Conservation (phyloP, 2,888 invertebrate genomes). For the Stramonita haemastoma region DNA sequence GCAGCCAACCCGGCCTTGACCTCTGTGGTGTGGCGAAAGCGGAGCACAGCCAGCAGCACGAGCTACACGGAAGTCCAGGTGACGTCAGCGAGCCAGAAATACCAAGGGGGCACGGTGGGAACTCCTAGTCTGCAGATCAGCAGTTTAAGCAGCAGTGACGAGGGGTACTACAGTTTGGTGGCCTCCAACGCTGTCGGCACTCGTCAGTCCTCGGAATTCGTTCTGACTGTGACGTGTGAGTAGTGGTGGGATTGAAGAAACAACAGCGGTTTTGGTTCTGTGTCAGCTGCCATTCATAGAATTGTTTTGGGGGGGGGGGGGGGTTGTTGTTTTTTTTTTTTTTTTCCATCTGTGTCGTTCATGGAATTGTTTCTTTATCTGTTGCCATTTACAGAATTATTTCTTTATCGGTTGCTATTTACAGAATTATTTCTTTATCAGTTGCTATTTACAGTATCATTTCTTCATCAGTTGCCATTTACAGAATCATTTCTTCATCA, state of each 20-base stretch:
- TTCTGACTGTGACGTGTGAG: constrained; percentile 31
- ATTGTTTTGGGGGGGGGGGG: no score
- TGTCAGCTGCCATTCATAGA: no score
- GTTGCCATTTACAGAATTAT: no score
- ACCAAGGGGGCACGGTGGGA: constrained; percentile 48
- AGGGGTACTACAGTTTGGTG: constrained; percentile 50
- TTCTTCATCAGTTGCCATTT: no score
- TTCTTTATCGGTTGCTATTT: no score
- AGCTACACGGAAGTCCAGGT: neutral
- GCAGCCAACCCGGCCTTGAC: constrained; percentile 42
- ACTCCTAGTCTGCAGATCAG: constrained; percentile 50
- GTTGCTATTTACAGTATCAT: no score
- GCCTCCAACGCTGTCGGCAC: constrained; percentile 49
- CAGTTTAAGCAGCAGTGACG: constrained; percentile 43
- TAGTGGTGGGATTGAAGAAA: neutral
- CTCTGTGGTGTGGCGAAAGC: constrained; percentile 39
- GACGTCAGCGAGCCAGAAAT: constrained; percentile 27
- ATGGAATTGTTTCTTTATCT: neutral
- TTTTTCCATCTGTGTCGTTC: neutral
- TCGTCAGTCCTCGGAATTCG: constrained; percentile 24
- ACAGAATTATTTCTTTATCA: no score
- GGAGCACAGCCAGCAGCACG: neutral
- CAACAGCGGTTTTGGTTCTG: no score
- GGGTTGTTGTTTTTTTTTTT: no score
- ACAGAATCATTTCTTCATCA: no score